Evolutionary conservation across 2,888 invertebrate genomes (phyloP).

Genomic region (Sceliomorpha sp.): DNA sequence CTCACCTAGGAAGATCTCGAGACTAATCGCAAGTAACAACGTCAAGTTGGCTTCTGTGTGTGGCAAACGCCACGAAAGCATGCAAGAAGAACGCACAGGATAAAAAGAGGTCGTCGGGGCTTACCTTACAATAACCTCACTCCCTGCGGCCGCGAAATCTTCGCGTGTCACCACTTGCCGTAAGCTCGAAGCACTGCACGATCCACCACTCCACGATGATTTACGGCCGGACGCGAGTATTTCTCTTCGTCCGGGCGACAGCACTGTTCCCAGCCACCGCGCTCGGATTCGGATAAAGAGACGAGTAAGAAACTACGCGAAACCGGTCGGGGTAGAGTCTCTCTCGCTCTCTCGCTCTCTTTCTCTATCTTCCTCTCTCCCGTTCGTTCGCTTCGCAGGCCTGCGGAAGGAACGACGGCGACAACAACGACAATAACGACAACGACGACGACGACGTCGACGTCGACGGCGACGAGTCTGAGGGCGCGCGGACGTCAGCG

Average conservation of each 20-base stretch:
- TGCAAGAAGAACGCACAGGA: too few relatives aligned
- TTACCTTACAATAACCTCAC: slow-evolving; percentile 28
- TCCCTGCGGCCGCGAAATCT: slow-evolving; percentile 29
- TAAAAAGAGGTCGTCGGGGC: slow-evolving; percentile 9
- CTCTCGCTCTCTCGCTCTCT: too few relatives aligned
- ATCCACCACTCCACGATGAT: slow-evolving; percentile 47
- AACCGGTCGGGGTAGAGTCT: slow-evolving; percentile 41
- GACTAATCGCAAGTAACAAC: too few relatives aligned
- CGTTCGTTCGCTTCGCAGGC: neutral
- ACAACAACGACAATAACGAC: too few relatives aligned
- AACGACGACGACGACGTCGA: too few relatives aligned
- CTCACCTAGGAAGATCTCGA: too few relatives aligned
- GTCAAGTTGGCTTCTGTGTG: too few relatives aligned
- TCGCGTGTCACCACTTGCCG: slow-evolving; percentile 46
- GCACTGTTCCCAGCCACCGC: slow-evolving; percentile 31
- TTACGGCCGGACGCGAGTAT: slow-evolving; percentile 47
- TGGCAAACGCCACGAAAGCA: too few relatives aligned
- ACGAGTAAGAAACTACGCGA: slow-evolving; percentile 33
- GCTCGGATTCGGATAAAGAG: slow-evolving; percentile 44
- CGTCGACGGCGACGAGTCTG: too few relatives aligned
- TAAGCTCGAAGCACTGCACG: slow-evolving; percentile 47
- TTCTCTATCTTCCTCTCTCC: too few relatives aligned
- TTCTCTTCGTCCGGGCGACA: slow-evolving; percentile 44
- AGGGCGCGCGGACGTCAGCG: too few relatives aligned
- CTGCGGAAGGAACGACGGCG: too few relatives aligned